Conservation (phyloP, 2,888 invertebrate species). For the Drosophila histrio region DNA sequence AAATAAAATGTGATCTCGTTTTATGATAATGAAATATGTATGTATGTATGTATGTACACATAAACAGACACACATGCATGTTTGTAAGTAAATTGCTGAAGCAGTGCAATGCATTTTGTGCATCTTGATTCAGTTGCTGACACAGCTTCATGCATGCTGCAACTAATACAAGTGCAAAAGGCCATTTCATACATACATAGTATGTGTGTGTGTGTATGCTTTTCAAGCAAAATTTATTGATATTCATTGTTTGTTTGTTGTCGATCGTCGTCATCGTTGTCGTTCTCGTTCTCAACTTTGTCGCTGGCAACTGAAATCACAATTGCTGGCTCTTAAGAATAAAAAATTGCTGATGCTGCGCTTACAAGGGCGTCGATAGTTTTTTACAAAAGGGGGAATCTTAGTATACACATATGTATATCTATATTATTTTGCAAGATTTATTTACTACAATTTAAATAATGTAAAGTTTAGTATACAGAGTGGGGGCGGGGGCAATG, state of each 20-base stretch:
- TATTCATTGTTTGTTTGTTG: constrained; percentile 70
- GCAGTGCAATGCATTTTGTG: constrained; percentile 32
- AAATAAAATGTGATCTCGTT: constrained; percentile 62
- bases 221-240: constrained; percentile 67
- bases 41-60: background rate
- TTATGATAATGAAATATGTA: constrained; percentile 60
- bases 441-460: too few relatives aligned
- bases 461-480: too few relatives aligned
- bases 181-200: background rate
- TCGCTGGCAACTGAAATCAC: constrained; percentile 62
- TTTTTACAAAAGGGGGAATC: too few relatives aligned
- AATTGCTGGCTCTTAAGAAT: constrained; percentile 53
- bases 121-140: constrained; percentile 56
- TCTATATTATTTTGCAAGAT: too few relatives aligned
- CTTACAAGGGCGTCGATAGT: too few relatives aligned
- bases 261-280: constrained; percentile 56
- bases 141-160: constrained; percentile 46
- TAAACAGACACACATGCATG: constrained; percentile 1
- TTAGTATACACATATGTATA: too few relatives aligned
- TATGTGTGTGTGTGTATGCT: constrained; percentile 40
- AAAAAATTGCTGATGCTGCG: constrained; percentile 54
- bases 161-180: constrained; percentile 22
- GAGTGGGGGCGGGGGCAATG: too few relatives aligned
- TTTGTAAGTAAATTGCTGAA: constrained; percentile 34
- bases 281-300: constrained; percentile 49